A percentile compares a stretch with the other conserved stretches of the same genome.
Evolutionary conservation across 2,797 vertebrate genomes (phyloP).

Genomic region (Leptatherina wallacei): DNA sequence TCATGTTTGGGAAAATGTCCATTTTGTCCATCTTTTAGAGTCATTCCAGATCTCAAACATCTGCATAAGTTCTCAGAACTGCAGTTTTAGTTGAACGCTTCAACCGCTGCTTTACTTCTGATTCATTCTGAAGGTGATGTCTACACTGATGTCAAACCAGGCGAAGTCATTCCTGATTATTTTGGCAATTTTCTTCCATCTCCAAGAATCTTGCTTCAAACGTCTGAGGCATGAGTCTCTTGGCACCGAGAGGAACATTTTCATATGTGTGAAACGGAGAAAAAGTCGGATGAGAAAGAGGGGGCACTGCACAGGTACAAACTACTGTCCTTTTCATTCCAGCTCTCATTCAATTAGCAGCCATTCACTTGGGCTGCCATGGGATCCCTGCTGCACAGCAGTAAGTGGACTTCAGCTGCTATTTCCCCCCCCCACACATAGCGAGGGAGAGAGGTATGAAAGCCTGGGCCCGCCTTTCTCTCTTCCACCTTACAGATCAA

Average conservation of each 20-base stretch:
- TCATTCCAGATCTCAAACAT: slow-evolving; percentile 37
- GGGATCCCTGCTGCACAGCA: slow-evolving; percentile 65
- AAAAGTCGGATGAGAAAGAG: slow-evolving; percentile 50
- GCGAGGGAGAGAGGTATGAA: slow-evolving; percentile 61
- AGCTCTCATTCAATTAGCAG: slow-evolving; percentile 76
- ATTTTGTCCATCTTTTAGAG: slow-evolving; percentile 22
- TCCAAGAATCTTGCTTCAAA: slow-evolving; percentile 44
- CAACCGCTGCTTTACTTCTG: slow-evolving; percentile 13
- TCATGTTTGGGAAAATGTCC: slow-evolving; percentile 16
- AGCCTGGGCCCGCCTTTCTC: slow-evolving; percentile 65
- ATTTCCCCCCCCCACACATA: slow-evolving; percentile 57
- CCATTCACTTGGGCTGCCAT: slow-evolving; percentile 65
- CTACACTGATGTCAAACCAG: slow-evolving; percentile 18
- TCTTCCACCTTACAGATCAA: slow-evolving; percentile 77
- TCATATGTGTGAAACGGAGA: slow-evolving; percentile 36
- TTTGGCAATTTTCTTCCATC: slow-evolving; percentile 37
- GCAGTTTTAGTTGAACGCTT: slow-evolving; percentile 8
- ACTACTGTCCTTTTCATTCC: slow-evolving; percentile 70
- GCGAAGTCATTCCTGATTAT: slow-evolving; percentile 38
- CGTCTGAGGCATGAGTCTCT: slow-evolving; percentile 34
- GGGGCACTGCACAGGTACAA: slow-evolving; percentile 49
- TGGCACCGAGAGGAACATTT: slow-evolving; percentile 43
- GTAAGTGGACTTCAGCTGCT: slow-evolving; percentile 75
- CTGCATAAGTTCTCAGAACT: slow-evolving; percentile 4
- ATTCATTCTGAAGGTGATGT: slow-evolving; percentile 24